Evolutionary conservation across 2,113 vertebrate species (phyloP).

Genomic region (Dermatemys mawii): DNA sequence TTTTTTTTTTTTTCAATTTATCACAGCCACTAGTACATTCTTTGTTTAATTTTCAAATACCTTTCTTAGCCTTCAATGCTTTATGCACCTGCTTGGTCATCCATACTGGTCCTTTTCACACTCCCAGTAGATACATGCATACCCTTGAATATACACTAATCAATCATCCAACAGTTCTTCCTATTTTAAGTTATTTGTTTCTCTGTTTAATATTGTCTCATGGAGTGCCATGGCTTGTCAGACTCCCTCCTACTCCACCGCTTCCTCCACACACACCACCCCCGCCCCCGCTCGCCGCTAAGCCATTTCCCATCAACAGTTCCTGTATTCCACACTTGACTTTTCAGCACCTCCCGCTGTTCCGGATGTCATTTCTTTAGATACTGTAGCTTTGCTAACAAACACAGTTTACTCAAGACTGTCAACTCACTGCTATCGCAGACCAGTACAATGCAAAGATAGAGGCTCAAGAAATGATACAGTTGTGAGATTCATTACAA

Average conservation of each 20-base stretch:
- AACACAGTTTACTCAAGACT: conserved; percentile 35
- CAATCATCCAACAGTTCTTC: background rate
- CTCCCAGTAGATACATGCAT: background rate
- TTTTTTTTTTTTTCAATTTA: background rate
- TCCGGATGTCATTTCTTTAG: conserved; percentile 31
- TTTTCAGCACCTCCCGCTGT: conserved; percentile 25
- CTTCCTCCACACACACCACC: accelerated
- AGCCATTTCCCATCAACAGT: background rate
- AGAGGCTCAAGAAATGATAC: conserved; percentile 58
- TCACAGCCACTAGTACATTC: background rate
- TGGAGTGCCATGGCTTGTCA: background rate
- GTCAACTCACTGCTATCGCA: conserved; percentile 4
- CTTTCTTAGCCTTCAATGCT: background rate
- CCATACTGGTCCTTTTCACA: background rate
- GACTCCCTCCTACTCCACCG: background rate
- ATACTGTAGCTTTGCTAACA: conserved; percentile 43
- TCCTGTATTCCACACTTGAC: background rate
- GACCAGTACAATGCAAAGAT: conserved; percentile 36
- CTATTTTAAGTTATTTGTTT: background rate
- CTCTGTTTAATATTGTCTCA: background rate
- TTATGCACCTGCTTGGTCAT: background rate
- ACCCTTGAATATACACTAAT: background rate
- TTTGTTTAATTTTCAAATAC: background rate
- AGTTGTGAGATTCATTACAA: conserved; percentile 74
- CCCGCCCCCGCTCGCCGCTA: background rate